Percentiles rank a stretch among this genome's conserved stretches.
These are phyloP conservation scores for Microctenopoma lineatum DNA, from an alignment of 2,797 vertebrate genomes.

Conservation along the genomic window DNA sequence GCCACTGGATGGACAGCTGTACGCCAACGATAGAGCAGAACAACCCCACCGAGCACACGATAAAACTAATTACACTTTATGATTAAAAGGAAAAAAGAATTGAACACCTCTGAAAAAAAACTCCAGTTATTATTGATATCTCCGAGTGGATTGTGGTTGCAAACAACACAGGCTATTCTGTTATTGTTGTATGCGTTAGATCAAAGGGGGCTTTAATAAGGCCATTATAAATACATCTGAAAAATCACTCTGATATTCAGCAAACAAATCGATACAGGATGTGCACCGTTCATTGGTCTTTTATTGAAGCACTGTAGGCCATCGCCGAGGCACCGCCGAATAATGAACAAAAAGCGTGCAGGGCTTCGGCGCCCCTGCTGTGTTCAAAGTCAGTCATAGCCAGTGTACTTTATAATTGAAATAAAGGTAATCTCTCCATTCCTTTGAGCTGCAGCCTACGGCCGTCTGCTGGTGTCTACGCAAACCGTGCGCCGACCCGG, in stretches of 20 bases:
- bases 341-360: slow-evolving; percentile 80
- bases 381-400: slow-evolving; percentile 84
- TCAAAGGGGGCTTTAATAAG: slow-evolving; percentile 87
- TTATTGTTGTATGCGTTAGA: slow-evolving; percentile 84
- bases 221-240: slow-evolving; percentile 88
- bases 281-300: slow-evolving; percentile 80
- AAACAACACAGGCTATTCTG: slow-evolving; percentile 75
- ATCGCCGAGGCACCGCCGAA: slow-evolving; percentile 66
- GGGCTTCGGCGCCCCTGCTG: slow-evolving; percentile 76
- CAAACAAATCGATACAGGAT: slow-evolving; percentile 89
- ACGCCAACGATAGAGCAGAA: slow-evolving; percentile 64
- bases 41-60: slow-evolving; percentile 11
- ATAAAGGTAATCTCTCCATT: slow-evolving; percentile 81
- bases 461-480: slow-evolving; percentile 60
- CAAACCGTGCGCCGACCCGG: slow-evolving; percentile 35
- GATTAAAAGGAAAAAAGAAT: slow-evolving; percentile 74
- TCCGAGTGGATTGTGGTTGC: slow-evolving; percentile 57
- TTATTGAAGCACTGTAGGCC: slow-evolving; percentile 78
- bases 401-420: slow-evolving; percentile 83
- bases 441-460: slow-evolving; percentile 72
- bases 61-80: slow-evolving; percentile 67
- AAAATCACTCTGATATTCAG: slow-evolving; percentile 85
- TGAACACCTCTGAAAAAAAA: slow-evolving; percentile 61
- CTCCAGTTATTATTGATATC: slow-evolving; percentile 69
- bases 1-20: slow-evolving; percentile 54